A percentile compares a stretch with the other conserved stretches of the same genome.
These are phyloP conservation scores for Nylanderia fulva DNA, from an alignment of 1,140 invertebrate species.

Conservation along the genomic window DNA sequence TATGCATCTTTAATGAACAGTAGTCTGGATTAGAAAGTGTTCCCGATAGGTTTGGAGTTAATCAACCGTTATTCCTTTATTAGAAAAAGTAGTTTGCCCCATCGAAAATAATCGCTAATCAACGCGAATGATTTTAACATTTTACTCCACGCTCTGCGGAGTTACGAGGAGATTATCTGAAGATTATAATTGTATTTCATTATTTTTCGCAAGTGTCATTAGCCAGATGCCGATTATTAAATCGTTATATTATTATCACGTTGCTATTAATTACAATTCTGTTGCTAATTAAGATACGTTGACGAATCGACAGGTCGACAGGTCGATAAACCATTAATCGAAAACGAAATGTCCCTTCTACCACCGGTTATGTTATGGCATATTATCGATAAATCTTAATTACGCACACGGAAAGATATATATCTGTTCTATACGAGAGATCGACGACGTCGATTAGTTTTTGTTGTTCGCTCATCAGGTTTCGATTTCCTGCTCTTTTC, in stretches of 20 bases:
- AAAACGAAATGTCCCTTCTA: background rate
- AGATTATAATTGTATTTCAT: constrained; percentile 41
- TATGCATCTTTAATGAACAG: constrained; percentile 54
- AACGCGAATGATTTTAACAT: constrained; percentile 27
- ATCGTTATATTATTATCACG: background rate
- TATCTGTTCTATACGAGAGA: background rate
- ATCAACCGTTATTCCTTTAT: constrained; percentile 66
- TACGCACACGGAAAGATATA: background rate
- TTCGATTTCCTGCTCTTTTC: constrained; percentile 24
- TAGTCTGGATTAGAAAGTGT: constrained; percentile 70
- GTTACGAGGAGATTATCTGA: background rate
- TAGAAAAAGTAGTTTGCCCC: constrained; percentile 44
- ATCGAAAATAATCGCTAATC: constrained; percentile 42
- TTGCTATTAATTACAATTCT: too few relatives aligned
- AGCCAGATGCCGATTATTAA: constrained; percentile 42
- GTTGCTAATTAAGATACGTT: constrained; percentile 42
- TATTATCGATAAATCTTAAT: constrained; percentile 44
- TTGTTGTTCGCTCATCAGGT: background rate
- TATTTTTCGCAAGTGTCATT: constrained; percentile 48
- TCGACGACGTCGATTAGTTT: constrained; percentile 23
- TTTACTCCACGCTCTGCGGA: constrained; percentile 39
- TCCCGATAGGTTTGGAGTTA: constrained; percentile 56
- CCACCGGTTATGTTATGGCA: background rate
- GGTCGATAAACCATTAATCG: background rate
- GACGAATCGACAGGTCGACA: background rate